Percentiles rank a stretch among this genome's conserved stretches.
phyloP scores from a whole-genome alignment of 1,140 invertebrate species.

The Ips nitidus region DNA sequence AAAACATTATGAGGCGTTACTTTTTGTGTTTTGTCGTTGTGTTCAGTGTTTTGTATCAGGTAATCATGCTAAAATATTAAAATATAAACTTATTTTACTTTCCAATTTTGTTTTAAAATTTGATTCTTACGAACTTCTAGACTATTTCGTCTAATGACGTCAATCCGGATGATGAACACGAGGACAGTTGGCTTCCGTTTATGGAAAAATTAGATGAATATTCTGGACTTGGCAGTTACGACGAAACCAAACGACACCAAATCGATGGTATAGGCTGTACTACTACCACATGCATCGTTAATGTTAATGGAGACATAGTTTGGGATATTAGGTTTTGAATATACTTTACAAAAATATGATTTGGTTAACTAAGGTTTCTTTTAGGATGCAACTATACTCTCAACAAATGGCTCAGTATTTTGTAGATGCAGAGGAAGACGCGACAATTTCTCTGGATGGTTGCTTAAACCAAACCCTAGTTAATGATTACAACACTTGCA shows the following conservation, averaged over 20 bases:
- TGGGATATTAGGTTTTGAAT: constrained; percentile 6
- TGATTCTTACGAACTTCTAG: too few species aligned
- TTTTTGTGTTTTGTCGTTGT: too few species aligned
- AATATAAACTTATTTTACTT: too few species aligned
- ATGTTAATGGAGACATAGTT: neutral
- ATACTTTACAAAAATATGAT: neutral
- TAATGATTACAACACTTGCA: neutral
- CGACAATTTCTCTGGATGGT: neutral
- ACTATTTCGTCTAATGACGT: too few species aligned
- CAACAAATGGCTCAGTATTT: neutral
- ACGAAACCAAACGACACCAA: neutral
- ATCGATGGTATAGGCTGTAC: neutral
- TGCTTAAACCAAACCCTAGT: neutral
- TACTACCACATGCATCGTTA: neutral
- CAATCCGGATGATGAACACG: too few species aligned
- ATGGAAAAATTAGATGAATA: neutral
- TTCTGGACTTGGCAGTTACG: neutral
- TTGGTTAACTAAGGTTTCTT: neutral
- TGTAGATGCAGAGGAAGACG: neutral
- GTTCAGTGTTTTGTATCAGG: too few species aligned
- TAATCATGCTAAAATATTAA: too few species aligned
- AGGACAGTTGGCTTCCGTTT: too few species aligned
- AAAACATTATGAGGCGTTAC: too few species aligned
- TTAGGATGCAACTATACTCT: neutral
- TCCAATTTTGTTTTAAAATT: too few species aligned